These are phyloP conservation scores for Gymnosoma rotundatum DNA, from an alignment of 2,888 invertebrate genomes.

Conservation along the genomic window DNA sequence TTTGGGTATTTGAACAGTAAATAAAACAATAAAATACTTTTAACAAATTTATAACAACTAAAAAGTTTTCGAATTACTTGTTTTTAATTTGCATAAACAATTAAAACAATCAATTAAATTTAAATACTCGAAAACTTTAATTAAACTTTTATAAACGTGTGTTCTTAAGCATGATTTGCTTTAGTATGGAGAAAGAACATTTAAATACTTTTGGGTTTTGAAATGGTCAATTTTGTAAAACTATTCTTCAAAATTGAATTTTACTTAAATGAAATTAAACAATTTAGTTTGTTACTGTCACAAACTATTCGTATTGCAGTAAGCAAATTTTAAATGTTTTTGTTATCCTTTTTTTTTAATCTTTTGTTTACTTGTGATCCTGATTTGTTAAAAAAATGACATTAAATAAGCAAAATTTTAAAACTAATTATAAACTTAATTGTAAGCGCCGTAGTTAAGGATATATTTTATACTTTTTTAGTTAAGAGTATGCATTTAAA, in stretches of 20 bases:
- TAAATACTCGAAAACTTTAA: conserved; percentile 21
- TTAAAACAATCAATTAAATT: conserved; percentile 47
- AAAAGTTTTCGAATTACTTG: conserved; percentile 24
- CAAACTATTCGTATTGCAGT: background rate
- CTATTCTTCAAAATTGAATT: conserved; percentile 38
- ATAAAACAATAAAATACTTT: conserved; percentile 7
- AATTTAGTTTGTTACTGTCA: conserved; percentile 34
- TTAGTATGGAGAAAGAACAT: background rate
- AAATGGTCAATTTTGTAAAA: conserved; percentile 24
- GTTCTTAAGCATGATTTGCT: background rate
- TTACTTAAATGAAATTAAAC: conserved; percentile 33
- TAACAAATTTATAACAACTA: conserved; percentile 25
- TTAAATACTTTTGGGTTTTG: background rate
- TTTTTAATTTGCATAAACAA: conserved; percentile 47
- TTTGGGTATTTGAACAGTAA: conserved; percentile 34
- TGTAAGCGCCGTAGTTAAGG: too few relatives aligned
- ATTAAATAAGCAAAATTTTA: too few relatives aligned
- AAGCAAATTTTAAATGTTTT: too few relatives aligned
- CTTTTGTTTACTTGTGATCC: background rate
- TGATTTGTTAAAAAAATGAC: too few relatives aligned
- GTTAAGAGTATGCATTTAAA: too few relatives aligned
- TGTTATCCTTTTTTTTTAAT: too few relatives aligned
- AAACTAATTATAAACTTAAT: too few relatives aligned
- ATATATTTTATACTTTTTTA: too few relatives aligned
- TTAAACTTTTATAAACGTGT: conserved; percentile 3